Conservation (phyloP, 1,140 invertebrate genomes). For the Drosophila nebulosa region DNA sequence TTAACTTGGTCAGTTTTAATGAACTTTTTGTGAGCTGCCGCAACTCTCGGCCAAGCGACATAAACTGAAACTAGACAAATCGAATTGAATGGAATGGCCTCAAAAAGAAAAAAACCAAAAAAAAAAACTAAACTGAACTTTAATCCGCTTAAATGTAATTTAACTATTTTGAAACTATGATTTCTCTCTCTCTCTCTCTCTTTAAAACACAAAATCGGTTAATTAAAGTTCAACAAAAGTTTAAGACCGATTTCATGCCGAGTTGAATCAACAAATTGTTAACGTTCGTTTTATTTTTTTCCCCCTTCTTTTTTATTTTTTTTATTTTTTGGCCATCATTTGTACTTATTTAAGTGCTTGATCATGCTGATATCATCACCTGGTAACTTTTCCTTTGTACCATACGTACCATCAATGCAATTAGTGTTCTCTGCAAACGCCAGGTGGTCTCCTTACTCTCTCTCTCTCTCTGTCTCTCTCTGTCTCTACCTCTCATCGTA, state of each 20-base stretch:
- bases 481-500: constrained; percentile 48
- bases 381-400: constrained; percentile 65
- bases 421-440: constrained; percentile 62
- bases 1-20: constrained; percentile 65
- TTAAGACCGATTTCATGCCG: constrained; percentile 74
- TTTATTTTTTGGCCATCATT: constrained; percentile 44
- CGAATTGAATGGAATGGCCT: constrained; percentile 55
- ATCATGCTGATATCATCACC: constrained; percentile 79
- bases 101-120: no score
- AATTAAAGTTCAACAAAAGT: constrained; percentile 78
- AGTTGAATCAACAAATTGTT: constrained; percentile 78
- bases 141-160: constrained; percentile 76
- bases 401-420: constrained; percentile 60
- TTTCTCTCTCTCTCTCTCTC: constrained; percentile 1
- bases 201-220: constrained; percentile 57
- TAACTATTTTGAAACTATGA: constrained; percentile 51
- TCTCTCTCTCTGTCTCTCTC: constrained; percentile 29
- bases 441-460: constrained; percentile 59
- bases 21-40: constrained; percentile 48
- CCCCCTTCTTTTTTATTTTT: no score
- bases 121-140: constrained; percentile 51
- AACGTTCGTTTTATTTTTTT: constrained; percentile 40
- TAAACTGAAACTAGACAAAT: constrained; percentile 52
- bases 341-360: constrained; percentile 78
- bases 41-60: constrained; percentile 18